Evolutionary conservation across 1,140 invertebrate genomes (phyloP), one percentile per base, ranked within the genome.

Genomic region (Procambarus virginalis): DNA sequence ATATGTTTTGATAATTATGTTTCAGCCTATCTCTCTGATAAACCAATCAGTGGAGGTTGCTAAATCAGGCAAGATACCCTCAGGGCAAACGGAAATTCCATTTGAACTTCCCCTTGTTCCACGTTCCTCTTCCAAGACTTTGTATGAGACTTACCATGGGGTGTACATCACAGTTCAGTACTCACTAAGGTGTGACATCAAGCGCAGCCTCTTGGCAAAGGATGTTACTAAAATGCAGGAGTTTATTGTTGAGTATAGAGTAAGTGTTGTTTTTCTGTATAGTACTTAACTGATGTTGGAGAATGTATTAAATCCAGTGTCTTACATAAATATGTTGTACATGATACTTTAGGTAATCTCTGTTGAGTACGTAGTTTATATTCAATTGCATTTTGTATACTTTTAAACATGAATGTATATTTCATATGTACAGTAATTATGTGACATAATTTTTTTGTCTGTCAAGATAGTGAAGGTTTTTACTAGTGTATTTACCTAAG

Each of bases 111-210:
- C 97, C 0, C 94, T 99, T 20, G 95, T 95, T 86, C 95, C 96
- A 8, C 95, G 96, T 73, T 94, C 94, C 68, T 94, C 94, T 45
- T 96, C 95, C 76, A 96, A 96, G 93, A 95, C 95, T 14, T 94
- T 99, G 0, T 97, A 98, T 94, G 98, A 99, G 95, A 99, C 98
- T 0, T 99, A 99, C 94, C 98, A 99, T 94, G 98, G 98, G 2
- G 98, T 99, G 9, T 99, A 99, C 94, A 97, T 99, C 0, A 99
- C 97, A 94, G 97, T 99, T 82, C 98, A 98, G 93, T 99, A 99
- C 94, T 95, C 96, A 78, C 94, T 99, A 12, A 96, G 96, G 92
- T 98, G 97, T 93, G 97, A 98, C 92, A 96, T 99, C 93, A 99
- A 98, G 94, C 94, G 98, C 91, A 97, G 96, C 68, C 97, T 99